Conservation (phyloP, 2,797 vertebrate genomes). For the Eremophila alpestris region DNA sequence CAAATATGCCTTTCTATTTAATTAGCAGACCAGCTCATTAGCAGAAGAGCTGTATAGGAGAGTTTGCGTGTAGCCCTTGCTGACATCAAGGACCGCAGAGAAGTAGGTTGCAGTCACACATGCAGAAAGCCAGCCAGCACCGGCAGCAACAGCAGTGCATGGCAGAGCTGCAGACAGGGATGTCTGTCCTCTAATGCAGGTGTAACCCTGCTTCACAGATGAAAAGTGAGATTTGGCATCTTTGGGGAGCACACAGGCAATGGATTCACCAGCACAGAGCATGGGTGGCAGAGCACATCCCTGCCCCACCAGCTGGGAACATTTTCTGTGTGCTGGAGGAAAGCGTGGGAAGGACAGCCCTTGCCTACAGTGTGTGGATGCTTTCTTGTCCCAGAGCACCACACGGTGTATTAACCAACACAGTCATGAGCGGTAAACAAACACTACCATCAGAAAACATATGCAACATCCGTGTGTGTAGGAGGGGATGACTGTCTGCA, state of each 20-base stretch:
- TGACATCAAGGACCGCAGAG: conserved; percentile 29
- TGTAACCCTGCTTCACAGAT: conserved; percentile 23
- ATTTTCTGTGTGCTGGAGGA: conserved; percentile 43
- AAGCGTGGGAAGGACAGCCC: conserved; percentile 72
- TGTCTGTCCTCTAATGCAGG: conserved; percentile 39
- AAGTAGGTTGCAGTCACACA: conserved; percentile 54
- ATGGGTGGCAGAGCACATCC: conserved; percentile 9
- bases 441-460: conserved; percentile 77
- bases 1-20: conserved; percentile 26
- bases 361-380: conserved; percentile 71
- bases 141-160: conserved; percentile 14
- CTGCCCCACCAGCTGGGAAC: neutral
- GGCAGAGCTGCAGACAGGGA: conserved; percentile 8
- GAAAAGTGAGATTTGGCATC: conserved; percentile 52
- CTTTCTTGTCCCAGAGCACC: conserved; percentile 77
- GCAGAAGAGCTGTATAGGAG: conserved; percentile 39
- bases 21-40: conserved; percentile 61
- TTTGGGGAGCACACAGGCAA: conserved; percentile 4
- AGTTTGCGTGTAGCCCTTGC: conserved; percentile 46
- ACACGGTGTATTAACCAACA: conserved; percentile 68
- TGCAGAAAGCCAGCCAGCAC: conserved; percentile 12
- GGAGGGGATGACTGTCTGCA: neutral
- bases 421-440: conserved; percentile 68
- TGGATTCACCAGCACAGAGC: conserved; percentile 18
- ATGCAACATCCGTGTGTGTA: neutral